Conservation (phyloP, 2,888 invertebrate species). For the Aelia acuminata region DNA sequence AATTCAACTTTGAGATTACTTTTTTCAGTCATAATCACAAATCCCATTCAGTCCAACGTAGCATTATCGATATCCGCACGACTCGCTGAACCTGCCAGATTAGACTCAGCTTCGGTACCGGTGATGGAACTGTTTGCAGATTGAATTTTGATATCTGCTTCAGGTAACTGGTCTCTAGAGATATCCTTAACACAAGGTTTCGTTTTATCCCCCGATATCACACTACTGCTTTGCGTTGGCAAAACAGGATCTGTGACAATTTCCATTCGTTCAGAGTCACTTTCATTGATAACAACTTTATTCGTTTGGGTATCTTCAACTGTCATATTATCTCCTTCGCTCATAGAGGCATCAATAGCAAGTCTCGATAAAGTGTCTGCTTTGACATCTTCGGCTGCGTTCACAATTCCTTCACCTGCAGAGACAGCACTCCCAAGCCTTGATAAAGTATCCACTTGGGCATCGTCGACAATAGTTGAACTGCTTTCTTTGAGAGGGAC, state of each 20-base stretch:
- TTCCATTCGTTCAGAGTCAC: neutral
- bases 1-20: constrained; percentile 22
- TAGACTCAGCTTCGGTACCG: no score
- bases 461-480: neutral
- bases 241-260: neutral
- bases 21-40: constrained; percentile 6
- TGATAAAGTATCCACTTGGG: neutral
- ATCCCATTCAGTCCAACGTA: neutral
- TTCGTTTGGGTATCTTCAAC: neutral
- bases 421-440: neutral
- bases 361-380: neutral
- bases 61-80: neutral
- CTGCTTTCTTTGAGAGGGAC: neutral
- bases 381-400: neutral
- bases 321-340: neutral
- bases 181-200: neutral
- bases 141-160: neutral
- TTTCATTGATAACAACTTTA: neutral
- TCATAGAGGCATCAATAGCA: neutral
- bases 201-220: neutral
- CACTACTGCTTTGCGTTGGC: neutral
- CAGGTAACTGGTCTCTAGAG: neutral
- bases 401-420: neutral
- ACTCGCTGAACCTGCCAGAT: neutral
- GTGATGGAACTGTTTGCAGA: neutral